These are phyloP conservation scores for Willowsia nigromaculata DNA, from an alignment of 2,888 invertebrate species.

Conservation along the genomic window DNA sequence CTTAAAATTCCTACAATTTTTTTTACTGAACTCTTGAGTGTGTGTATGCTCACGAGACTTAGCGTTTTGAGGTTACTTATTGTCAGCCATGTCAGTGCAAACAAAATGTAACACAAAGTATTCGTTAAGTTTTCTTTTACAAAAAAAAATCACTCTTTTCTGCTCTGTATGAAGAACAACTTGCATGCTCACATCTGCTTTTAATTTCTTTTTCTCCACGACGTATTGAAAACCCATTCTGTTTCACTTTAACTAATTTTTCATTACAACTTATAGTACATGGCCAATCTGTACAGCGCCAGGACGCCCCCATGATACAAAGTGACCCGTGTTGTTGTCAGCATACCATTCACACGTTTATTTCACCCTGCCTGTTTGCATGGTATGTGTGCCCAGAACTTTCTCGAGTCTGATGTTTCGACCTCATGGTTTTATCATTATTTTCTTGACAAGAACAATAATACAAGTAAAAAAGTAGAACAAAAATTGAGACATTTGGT, in stretches of 20 bases:
- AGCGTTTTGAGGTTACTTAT: too few relatives aligned
- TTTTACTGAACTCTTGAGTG: too few relatives aligned
- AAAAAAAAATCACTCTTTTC: not conserved
- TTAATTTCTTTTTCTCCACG: conserved; percentile 4
- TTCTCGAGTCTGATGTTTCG: not conserved
- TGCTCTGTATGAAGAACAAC: not conserved
- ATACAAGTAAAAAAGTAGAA: conserved; percentile 49
- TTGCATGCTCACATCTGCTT: not conserved
- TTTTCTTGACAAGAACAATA: conserved; percentile 35
- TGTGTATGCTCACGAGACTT: too few relatives aligned
- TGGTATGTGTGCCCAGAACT: not conserved
- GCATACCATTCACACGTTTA: not conserved
- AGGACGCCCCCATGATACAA: not conserved
- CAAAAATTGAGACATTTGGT: conserved; percentile 77
- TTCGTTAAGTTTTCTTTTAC: too few relatives aligned
- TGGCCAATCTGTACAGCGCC: not conserved
- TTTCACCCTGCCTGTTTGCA: not conserved
- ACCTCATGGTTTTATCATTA: conserved; percentile 42
- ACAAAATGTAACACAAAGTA: too few relatives aligned
- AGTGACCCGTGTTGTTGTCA: not conserved
- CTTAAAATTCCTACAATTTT: not conserved
- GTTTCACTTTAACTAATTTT: conserved; percentile 18
- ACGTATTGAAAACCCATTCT: conserved; percentile 17
- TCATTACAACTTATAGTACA: not conserved
- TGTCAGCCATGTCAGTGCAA: too few relatives aligned